Evolutionary conservation across 2,888 invertebrate species (phyloP), one percentile per base, ranked within the genome.

Genomic region (Onthophagus sagittarius): DNA sequence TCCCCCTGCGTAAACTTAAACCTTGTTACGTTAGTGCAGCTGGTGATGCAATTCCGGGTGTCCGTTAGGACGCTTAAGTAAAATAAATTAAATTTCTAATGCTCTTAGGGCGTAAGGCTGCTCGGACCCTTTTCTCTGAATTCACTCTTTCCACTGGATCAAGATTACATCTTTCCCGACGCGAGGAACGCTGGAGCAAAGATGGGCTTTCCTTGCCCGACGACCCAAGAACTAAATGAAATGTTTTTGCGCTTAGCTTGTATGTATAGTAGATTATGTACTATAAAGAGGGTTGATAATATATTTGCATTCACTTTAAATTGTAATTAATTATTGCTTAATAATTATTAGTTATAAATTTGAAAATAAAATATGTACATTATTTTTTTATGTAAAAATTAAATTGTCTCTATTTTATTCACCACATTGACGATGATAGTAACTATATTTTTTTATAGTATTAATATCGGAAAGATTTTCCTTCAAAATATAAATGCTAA

Each of bases 71-170:
- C 7, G 32, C 67, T 67, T 67, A 67, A 67, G 32, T 67, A 67
- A 67, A 67, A 67, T 67, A 67, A 67, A 67, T 67, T 67, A 67
- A 67, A 67, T 31, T 67, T 67, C 23, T 67, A 67, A 67, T 67
- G 67, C 67, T 15, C 67, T 67, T 67, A 67, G 67, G 67, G 67
- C n/a, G 67, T 23, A 67, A 67, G 67, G 32, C 67, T 23, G 39
- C 13, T 13, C 13, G 63, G 67, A 13, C 23, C 67, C 32, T 31
- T 67, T 67, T 53, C 39, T 53, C 39, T 67, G 32, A 67, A 67
- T 67, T 53, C 39, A 11, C 67, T 67, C 32, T 32, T 23, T 67
- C 67, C 31, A 32, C 31, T 23, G 67, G 67, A 67, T 67, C 67
- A 67, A 67, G 67, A 67, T 67, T 67, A 31, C 31, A 67, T 31